Percentiles rank a stretch among this genome's conserved stretches.
Conservation (phyloP, 1,140 invertebrate species). For the Leguminivora glycinivorella region DNA sequence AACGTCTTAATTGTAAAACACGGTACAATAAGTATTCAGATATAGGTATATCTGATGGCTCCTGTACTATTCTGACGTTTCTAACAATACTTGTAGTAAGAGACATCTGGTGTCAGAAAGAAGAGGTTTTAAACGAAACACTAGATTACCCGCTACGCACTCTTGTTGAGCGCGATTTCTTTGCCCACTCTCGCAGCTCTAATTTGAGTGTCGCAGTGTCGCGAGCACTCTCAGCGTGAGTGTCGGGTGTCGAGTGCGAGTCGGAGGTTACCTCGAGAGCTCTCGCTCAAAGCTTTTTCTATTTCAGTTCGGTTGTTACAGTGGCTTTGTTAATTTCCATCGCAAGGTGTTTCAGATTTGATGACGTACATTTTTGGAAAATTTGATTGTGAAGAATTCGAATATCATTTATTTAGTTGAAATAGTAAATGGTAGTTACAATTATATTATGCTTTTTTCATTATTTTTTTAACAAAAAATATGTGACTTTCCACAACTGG, state of each 20-base stretch:
- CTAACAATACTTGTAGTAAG: not conserved
- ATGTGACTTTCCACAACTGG: no score
- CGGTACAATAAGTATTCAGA: no score
- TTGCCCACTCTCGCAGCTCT: conserved; percentile 13
- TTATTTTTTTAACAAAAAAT: no score
- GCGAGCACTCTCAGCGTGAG: conserved; percentile 19
- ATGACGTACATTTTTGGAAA: not conserved
- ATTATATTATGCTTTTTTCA: no score
- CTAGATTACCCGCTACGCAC: conserved; percentile 27
- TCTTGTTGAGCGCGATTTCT: conserved; percentile 24
- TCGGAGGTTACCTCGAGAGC: conserved; percentile 25
- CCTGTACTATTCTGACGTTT: no score
- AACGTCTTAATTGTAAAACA: no score
- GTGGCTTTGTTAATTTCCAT: conserved; percentile 5
- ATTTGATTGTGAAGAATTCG: not conserved
- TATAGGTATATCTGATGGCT: no score
- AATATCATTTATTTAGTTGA: no score
- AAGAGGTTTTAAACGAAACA: not conserved
- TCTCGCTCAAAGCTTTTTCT: conserved; percentile 24
- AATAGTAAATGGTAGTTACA: no score
- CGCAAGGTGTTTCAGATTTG: not conserved
- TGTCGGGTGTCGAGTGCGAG: conserved; percentile 20
- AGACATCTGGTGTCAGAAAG: not conserved
- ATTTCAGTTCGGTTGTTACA: conserved; percentile 13
- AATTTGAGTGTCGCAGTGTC: conserved; percentile 28